Conservation (phyloP, 64 coral and sea anemone species). For the Pocillopora damicornis region DNA sequence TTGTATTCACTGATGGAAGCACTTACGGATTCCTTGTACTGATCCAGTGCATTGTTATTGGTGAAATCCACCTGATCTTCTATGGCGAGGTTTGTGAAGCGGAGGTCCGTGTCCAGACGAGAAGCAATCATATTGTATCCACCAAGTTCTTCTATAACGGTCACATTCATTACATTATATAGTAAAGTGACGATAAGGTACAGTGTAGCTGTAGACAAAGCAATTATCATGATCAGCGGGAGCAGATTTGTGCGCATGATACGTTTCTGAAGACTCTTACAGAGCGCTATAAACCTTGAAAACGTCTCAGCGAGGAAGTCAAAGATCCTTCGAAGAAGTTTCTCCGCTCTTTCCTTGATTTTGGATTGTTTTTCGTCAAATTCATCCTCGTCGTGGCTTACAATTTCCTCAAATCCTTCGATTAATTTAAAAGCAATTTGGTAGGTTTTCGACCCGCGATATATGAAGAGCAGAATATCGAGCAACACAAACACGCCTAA, state of each 20-base stretch:
- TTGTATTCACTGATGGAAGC: conserved; percentile 30
- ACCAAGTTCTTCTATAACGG: conserved; percentile 67
- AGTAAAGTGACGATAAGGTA: conserved; percentile 50
- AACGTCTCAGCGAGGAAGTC: conserved; percentile 43
- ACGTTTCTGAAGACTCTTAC: conserved; percentile 58
- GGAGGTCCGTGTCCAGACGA: conserved; percentile 49
- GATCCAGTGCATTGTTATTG: conserved; percentile 60
- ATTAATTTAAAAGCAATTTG: conserved; percentile 52
- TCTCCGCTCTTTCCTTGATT: conserved; percentile 10
- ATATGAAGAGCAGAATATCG: conserved; percentile 68
- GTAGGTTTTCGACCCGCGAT: conserved; percentile 64
- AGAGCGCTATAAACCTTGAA: conserved; percentile 32
- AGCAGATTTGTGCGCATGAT: conserved; percentile 64
- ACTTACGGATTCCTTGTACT: conserved; percentile 60
- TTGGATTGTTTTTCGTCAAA: conserved; percentile 29
- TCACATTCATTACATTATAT: conserved; percentile 68
- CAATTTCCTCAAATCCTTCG: conserved; percentile 68
- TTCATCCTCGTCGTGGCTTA: conserved; percentile 52
- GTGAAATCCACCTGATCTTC: conserved; percentile 59
- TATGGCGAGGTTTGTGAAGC: conserved; percentile 62
- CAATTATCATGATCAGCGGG: conserved; percentile 41
- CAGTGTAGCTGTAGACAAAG: not conserved
- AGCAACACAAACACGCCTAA: conserved; percentile 55
- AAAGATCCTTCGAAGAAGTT: conserved; percentile 17
- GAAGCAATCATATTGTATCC: conserved; percentile 49